These are phyloP conservation scores for Tiliacea aurago DNA, from an alignment of 2,888 invertebrate genomes.

Conservation along the genomic window DNA sequence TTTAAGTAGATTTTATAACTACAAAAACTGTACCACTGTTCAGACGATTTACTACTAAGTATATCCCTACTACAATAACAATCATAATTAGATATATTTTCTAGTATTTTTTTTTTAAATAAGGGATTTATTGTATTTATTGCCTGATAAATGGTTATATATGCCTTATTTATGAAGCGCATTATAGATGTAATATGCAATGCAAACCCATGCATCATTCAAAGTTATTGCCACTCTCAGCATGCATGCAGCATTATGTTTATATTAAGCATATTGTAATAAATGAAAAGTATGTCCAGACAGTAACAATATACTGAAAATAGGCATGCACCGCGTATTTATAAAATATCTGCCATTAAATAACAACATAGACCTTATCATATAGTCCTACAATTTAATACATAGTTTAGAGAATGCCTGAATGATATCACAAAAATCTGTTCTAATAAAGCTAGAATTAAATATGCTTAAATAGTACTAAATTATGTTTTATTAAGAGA, in stretches of 20 bases:
- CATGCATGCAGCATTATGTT: constrained; percentile 52
- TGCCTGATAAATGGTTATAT: constrained; percentile 10
- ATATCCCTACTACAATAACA: constrained; percentile 1
- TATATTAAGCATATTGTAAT: constrained; percentile 40
- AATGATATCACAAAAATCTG: constrained; percentile 6
- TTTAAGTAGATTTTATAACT: not conserved
- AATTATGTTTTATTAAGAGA: constrained; percentile 43
- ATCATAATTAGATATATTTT: not conserved
- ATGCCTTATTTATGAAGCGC: constrained; percentile 30
- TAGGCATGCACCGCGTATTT: constrained; percentile 43
- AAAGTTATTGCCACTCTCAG: constrained; percentile 19
- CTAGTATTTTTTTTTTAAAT: not conserved
- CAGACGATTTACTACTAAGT: constrained; percentile 5
- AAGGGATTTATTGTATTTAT: not conserved
- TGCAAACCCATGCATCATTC: constrained; percentile 55
- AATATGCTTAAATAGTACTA: constrained; percentile 36
- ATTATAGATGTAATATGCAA: constrained; percentile 23
- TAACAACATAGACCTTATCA: constrained; percentile 4
- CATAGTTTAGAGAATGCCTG: not conserved
- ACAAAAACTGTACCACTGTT: not conserved
- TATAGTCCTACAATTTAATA: not conserved
- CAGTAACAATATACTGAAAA: constrained; percentile 35
- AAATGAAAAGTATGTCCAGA: constrained; percentile 31
- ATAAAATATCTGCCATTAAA: not conserved
- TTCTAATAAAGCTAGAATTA: constrained; percentile 46